phyloP scores from a whole-genome alignment of 2,797 vertebrate genomes.

The Labroides dimidiatus region DNA sequence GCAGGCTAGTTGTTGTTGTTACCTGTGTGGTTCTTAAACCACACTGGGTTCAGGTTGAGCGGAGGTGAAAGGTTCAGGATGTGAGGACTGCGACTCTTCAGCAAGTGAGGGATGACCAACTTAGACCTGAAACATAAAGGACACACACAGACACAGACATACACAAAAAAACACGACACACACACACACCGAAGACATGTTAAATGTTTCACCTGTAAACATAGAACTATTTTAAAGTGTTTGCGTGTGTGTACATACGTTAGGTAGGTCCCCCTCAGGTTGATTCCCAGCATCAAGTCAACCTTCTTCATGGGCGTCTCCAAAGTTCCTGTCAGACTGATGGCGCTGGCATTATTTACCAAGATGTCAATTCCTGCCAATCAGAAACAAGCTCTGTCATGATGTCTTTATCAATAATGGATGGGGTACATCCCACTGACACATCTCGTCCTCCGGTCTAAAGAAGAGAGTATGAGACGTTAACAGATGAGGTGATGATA shows the following conservation, averaged over 20 bases:
- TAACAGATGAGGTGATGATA: no score
- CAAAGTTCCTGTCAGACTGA: constrained; percentile 93
- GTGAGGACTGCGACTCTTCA: constrained; percentile 91
- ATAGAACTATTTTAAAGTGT: no score
- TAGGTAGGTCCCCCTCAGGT: constrained; percentile 94
- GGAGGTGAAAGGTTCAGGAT: constrained; percentile 97
- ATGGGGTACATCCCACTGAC: no score
- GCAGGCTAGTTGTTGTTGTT: constrained; percentile 33
- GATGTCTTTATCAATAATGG: constrained; percentile 10
- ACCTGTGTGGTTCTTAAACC: constrained; percentile 99
- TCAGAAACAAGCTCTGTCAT: constrained; percentile 3
- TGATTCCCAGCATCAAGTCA: constrained; percentile 95
- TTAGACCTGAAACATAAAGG: constrained; percentile 86
- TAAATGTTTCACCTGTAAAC: no score
- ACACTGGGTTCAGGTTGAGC: constrained; percentile 93
- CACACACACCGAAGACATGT: no score
- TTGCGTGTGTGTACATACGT: constrained; percentile 78
- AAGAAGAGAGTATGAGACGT: no score
- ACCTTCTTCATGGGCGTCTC: constrained; percentile 93
- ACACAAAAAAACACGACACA: no score
- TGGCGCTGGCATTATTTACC: constrained; percentile 98
- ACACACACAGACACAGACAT: no score
- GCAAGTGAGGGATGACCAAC: constrained; percentile 91
- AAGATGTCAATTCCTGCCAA: constrained; percentile 95
- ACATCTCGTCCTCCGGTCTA: no score